Percentiles rank a stretch among this genome's conserved stretches.
These are phyloP conservation scores for Proterorhinus semilunaris DNA, from an alignment of 2,113 vertebrate genomes.

Conservation along the genomic window DNA sequence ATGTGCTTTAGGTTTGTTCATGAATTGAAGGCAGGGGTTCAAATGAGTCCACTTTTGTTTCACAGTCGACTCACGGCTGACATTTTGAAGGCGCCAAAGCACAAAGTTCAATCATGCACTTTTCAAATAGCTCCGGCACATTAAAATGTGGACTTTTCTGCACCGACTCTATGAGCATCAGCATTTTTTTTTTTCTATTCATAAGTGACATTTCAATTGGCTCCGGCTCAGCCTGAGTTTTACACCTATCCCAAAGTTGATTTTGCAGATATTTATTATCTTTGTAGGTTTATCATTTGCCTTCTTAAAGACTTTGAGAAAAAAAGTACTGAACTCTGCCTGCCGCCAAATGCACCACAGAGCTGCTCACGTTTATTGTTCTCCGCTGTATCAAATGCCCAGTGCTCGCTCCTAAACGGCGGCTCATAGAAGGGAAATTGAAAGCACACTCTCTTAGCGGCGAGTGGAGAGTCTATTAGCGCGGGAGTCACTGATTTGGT, in stretches of 20 bases:
- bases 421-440: conserved; percentile 55
- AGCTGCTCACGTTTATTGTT: conserved; percentile 19
- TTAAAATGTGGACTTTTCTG: conserved; percentile 3
- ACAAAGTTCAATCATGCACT: conserved; percentile 15
- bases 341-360: conserved; percentile 5
- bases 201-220: conserved; percentile 1
- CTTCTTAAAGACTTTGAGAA: too few relatives aligned
- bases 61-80: conserved; percentile 6
- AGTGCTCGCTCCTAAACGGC: conserved; percentile 38
- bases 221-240: background rate
- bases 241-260: background rate
- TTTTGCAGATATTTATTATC: background rate
- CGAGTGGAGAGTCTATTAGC: conserved; percentile 54
- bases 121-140: background rate
- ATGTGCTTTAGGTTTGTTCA: background rate
- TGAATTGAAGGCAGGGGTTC: background rate
- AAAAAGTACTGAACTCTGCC: too few relatives aligned
- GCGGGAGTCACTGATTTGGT: conserved; percentile 54
- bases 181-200: background rate
- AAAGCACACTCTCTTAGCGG: conserved; percentile 54
- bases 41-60: conserved; percentile 8
- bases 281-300: background rate
- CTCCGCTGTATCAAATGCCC: conserved; percentile 26
- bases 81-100: conserved; percentile 14
- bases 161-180: background rate